phyloP scores from a whole-genome alignment of 2,797 vertebrate genomes.

The Garrulus glandarius region DNA sequence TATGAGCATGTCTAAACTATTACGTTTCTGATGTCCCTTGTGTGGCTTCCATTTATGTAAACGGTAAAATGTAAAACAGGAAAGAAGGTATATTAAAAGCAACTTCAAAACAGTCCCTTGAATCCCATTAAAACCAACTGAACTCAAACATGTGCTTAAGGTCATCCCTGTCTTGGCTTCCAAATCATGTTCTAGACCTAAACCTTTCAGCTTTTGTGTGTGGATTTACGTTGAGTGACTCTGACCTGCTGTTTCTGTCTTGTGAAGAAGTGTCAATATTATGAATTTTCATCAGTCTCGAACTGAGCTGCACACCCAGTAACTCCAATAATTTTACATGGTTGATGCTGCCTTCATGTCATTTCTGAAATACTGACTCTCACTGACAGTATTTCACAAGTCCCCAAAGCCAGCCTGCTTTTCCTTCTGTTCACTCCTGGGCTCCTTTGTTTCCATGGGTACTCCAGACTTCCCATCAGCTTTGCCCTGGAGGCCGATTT shows the following conservation, averaged over 20 bases:
- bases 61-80: background rate
- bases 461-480: background rate
- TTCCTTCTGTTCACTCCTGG: background rate
- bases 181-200: background rate
- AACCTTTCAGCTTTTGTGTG: background rate
- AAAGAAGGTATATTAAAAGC: background rate
- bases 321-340: background rate
- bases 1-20: background rate
- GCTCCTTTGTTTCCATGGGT: background rate
- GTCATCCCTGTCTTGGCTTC: background rate
- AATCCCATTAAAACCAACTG: background rate
- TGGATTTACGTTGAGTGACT: rapidly evolving
- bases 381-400: background rate
- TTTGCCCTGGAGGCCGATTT: background rate
- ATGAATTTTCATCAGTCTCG: background rate
- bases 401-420: background rate
- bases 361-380: background rate
- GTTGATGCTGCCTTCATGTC: background rate
- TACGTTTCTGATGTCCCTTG: background rate
- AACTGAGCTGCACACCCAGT: background rate
- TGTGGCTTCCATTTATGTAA: background rate
- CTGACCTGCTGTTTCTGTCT: background rate
- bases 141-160: background rate
- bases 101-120: background rate
- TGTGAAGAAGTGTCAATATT: background rate